Percentiles rank a stretch among this genome's conserved stretches.
Evolutionary conservation across 2,888 invertebrate species (phyloP).

Genomic region (Lasioglossum vierecki): DNA sequence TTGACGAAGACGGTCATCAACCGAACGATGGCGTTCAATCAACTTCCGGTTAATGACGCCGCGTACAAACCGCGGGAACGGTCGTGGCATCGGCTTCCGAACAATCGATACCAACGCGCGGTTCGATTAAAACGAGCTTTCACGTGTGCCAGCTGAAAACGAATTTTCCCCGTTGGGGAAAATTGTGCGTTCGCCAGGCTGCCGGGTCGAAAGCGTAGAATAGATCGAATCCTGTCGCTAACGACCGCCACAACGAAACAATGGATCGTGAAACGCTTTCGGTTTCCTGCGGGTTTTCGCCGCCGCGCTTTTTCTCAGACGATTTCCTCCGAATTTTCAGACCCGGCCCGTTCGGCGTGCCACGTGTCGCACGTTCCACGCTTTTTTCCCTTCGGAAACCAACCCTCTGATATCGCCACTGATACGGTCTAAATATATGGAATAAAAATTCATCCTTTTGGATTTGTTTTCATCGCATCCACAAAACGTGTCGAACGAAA

Average conservation of each 20-base stretch:
- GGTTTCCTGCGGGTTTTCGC: conserved; percentile 2
- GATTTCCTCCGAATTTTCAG: neutral
- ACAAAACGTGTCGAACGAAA: neutral
- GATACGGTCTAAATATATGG: neutral
- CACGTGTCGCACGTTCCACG: neutral
- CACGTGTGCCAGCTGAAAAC: conserved; percentile 3
- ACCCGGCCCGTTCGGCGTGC: neutral
- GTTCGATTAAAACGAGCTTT: conserved; percentile 13
- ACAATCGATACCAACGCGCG: conserved; percentile 10
- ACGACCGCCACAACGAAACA: conserved; percentile 10
- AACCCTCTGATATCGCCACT: neutral
- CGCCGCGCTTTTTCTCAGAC: conserved; percentile 4
- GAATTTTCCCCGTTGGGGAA: conserved; percentile 1
- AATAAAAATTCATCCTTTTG: neutral
- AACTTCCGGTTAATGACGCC: neutral
- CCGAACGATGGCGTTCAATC: conserved; percentile 4
- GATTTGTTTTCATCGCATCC: no score
- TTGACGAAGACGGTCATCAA: neutral
- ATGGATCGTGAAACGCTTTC: conserved; percentile 14
- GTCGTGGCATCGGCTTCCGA: neutral
- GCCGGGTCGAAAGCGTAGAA: neutral
- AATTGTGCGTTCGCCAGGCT: neutral
- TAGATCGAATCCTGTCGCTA: conserved; percentile 15
- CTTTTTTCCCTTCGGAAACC: neutral
- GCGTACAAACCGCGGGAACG: neutral